Conservation (phyloP, 2,888 invertebrate genomes). For the Epirrhoe tristata region DNA sequence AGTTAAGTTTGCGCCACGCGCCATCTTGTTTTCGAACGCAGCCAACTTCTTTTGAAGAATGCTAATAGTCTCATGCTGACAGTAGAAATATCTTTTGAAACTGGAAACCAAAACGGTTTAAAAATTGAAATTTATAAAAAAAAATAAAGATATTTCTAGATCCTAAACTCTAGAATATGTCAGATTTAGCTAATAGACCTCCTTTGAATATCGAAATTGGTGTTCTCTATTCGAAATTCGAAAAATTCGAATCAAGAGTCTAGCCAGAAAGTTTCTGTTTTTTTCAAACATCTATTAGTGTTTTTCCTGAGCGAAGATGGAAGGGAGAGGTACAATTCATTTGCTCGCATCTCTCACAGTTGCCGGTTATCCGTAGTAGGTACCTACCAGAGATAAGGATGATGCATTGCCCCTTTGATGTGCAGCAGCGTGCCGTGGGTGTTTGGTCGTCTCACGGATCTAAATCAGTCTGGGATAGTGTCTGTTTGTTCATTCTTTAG, state of each 20-base stretch:
- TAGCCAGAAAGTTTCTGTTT: no score
- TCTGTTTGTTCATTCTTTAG: slow-evolving; percentile 6
- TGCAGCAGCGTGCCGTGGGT: slow-evolving; percentile 29
- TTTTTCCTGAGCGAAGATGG: background rate
- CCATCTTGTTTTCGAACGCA: background rate
- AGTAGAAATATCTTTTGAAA: background rate
- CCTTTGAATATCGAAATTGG: no score
- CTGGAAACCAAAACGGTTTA: background rate
- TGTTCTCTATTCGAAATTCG: no score
- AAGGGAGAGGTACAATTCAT: background rate
- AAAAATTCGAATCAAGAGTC: no score
- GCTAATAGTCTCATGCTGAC: background rate
- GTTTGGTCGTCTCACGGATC: slow-evolving; percentile 27
- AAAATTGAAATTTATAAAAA: background rate
- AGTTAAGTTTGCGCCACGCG: background rate
- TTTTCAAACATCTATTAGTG: background rate
- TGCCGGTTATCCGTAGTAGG: slow-evolving; percentile 27
- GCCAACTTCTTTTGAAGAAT: background rate
- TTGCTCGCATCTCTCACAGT: slow-evolving; percentile 3
- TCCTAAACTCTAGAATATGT: no score
- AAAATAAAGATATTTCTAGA: no score
- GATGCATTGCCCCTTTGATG: slow-evolving; percentile 41
- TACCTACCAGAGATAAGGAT: slow-evolving; percentile 34
- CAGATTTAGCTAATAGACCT: no score
- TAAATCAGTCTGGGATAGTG: slow-evolving; percentile 16